Base-by-base conservation (phyloP, 2,113 vertebrate species). In the Pseudonaja textilis region DNA sequence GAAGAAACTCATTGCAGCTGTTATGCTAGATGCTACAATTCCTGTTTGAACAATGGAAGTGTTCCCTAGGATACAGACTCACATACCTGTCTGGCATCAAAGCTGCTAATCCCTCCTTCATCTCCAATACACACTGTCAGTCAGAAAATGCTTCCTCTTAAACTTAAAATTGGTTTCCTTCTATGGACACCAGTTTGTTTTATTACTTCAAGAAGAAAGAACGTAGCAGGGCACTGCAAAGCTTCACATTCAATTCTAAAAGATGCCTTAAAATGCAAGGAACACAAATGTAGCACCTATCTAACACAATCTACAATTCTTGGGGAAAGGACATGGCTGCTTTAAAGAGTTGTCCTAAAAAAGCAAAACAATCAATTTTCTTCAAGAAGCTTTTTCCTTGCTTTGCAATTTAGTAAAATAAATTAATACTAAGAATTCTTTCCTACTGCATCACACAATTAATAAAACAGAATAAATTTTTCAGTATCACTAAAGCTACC, bases 31-130 rank as follows among this genome's bases (percentile, higher is more conserved):
- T 94, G 95, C 74, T 94, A 92, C 92, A 94, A 88, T 90, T 93
- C 57, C 45, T 61, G 93, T 88, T 54, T 89, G 94, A 94, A 95
- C 95, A 96, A 95, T 95, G 94, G 96, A 93, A 96, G 92, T 57
- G 89, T 90, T 97, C 96, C 81, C 89, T 94, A 89, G 94, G 93
- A 97, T 91, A 94, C 93, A 91, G 0, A 0, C 91, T 93, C 90
- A 0, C 90, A 34, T 90, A 97, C 93, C 96, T 95, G 94, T 69
- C 93, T 90, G 92, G 93, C 88, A 96, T 91, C 94, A 93, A 96
- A 95, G 94, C 90, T 93, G 39, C 85, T 95, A 94, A 94, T 59
- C 90, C 90, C 94, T 89, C 93, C 91, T 74, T 93, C 69, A 92
- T 52, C 94, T 87, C 85, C 42, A 89, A 94, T 57, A 95, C 22